phyloP scores from a whole-genome alignment of 2,888 invertebrate genomes.

The Congeria kusceri region DNA sequence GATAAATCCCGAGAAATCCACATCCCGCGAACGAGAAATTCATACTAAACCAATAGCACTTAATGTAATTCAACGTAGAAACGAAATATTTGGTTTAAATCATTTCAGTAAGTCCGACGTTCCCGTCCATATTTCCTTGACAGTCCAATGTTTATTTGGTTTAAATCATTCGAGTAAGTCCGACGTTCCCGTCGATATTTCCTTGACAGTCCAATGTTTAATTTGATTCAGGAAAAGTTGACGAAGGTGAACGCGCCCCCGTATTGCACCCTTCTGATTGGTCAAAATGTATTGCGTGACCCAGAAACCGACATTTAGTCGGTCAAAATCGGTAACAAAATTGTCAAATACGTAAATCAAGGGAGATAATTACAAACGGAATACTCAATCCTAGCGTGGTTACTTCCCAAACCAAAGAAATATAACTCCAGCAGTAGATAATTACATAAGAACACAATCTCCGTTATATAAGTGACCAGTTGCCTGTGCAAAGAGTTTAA shows the following conservation, averaged over 20 bases:
- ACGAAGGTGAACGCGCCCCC: constrained; percentile 54
- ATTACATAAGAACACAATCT: no score
- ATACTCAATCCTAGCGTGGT: no score
- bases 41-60: constrained; percentile 44
- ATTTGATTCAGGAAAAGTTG: constrained; percentile 26
- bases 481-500: no score
- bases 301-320: constrained; percentile 62
- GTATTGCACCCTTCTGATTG: constrained; percentile 46
- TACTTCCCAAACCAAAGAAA: no score
- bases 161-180: not conserved
- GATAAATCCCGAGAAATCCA: constrained; percentile 99
- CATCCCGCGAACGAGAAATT: constrained; percentile 98
- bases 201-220: constrained; percentile 7
- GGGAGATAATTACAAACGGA: no score
- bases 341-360: no score
- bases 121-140: not conserved
- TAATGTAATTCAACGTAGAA: no score
- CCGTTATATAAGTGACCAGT: no score
- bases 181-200: not conserved
- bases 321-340: no score
- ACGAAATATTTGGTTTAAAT: no score
- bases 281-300: constrained; percentile 50
- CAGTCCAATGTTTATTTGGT: constrained; percentile 19
- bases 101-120: not conserved
- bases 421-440: no score